phyloP scores from a whole-genome alignment of 1,140 invertebrate species.

The Saccostrea echinata region DNA sequence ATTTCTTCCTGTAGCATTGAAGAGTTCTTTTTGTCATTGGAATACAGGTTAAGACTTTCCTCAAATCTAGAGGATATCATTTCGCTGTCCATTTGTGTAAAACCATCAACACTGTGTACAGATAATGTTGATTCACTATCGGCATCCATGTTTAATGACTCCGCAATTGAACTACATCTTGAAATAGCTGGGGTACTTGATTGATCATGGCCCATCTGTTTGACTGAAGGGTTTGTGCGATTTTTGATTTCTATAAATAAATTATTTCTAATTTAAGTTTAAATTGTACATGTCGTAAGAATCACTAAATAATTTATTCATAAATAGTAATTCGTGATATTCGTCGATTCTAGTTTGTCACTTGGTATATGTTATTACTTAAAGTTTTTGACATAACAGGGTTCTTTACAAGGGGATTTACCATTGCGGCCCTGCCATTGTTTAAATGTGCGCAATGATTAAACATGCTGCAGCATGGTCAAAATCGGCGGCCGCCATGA shows the following conservation, averaged over 20 bases:
- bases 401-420: too few species aligned
- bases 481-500: too few species aligned
- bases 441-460: too few species aligned
- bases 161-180: neutral
- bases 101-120: neutral
- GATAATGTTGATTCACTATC: neutral
- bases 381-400: too few species aligned
- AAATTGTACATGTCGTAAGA: too few species aligned
- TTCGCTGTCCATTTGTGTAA: neutral
- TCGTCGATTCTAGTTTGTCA: too few species aligned
- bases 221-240: neutral
- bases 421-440: too few species aligned
- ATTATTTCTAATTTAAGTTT: too few species aligned
- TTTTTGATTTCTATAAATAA: neutral
- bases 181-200: neutral
- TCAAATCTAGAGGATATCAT: neutral
- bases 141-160: neutral
- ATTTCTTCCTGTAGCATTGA: neutral
- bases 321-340: too few species aligned
- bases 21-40: neutral
- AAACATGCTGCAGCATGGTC: too few species aligned
- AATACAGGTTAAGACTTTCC: neutral
- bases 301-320: too few species aligned
- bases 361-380: too few species aligned
- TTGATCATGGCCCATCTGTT: neutral